Base-by-base conservation (phyloP, 2,113 vertebrate species). In the Excalfactoria chinensis region DNA sequence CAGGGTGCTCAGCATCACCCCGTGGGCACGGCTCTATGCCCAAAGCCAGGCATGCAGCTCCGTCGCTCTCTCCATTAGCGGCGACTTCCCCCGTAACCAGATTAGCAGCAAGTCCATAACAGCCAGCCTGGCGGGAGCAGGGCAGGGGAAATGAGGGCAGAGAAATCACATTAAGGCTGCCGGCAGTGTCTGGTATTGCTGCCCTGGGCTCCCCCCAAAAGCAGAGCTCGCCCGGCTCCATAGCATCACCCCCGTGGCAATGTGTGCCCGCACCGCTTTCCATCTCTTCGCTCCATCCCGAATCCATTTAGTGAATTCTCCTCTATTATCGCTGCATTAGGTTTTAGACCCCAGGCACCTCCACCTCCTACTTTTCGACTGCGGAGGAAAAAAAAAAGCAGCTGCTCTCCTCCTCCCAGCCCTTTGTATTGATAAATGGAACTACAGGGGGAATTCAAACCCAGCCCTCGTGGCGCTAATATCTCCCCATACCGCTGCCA, bases 91-190 rank as follows among this genome's bases (percentile, higher is more conserved):
- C 60, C 64, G 59, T 98, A 97, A 98, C 92, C 34, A 20, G 92
- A 97, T 98, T 98, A 98, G 90, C 67, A 25, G 23, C 44, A 84
- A 97, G 97, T 95, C 96, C 93, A 97, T 96, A 90, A 97, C 96
- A 95, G 92, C 89, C 96, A 88, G 95, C 84, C 94, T 80, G 83
- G 68, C 0, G 11, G 68, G 79, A 60, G 95, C 93, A 85, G 49
- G 90, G 92, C 40, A 77, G 71, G 91, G 96, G 97, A 97, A 97
- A 96, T 96, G 95, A 97, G 93, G 93, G 44, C 89, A 82, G 78
- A 94, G 69, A 97, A 97, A 97, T 97, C 68, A 46, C 90, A 95
- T 97, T 97, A 97, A 5, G 6, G 88, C 85, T 73, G 90, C 86
- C 55, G 67, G 91, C 93, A 94, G 96, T 53, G 19, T 95, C 95